Percentiles rank a stretch among this genome's conserved stretches.
phyloP scores from a whole-genome alignment of 2,888 invertebrate genomes.

The Siphlonurus alternatus region DNA sequence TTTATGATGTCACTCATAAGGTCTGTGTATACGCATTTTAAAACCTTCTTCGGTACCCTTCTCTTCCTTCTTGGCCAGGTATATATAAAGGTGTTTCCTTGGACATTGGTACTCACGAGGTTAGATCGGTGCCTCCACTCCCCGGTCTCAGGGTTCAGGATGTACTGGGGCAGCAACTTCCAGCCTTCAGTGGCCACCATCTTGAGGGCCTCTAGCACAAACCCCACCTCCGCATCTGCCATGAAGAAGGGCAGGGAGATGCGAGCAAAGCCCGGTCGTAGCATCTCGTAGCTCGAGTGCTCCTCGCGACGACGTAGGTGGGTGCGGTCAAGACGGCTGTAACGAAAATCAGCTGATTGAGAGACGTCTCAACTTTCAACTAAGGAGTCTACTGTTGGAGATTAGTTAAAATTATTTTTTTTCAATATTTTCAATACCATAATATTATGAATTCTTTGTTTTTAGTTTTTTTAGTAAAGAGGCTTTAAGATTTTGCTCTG shows the following conservation, averaged over 20 bases:
- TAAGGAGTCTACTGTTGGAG: no score
- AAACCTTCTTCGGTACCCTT: no score
- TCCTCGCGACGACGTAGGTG: slow-evolving; percentile 32
- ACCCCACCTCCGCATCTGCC: slow-evolving; percentile 60
- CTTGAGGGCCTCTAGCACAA: slow-evolving; percentile 65
- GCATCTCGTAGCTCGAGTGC: slow-evolving; percentile 42
- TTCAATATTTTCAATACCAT: no score
- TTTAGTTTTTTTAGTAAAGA: no score
- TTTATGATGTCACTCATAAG: no score
- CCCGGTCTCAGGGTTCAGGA: slow-evolving; percentile 71
- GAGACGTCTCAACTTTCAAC: no score
- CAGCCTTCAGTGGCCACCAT: slow-evolving; percentile 80
- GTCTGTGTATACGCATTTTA: no score
- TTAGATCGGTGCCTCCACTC: slow-evolving; percentile 79
- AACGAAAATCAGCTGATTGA: slow-evolving; percentile 12
- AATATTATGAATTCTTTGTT: no score
- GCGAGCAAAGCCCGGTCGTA: slow-evolving; percentile 73
- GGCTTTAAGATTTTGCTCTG: no score
- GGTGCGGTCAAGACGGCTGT: slow-evolving; percentile 33
- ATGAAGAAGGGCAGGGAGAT: slow-evolving; percentile 75
- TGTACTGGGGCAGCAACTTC: slow-evolving; percentile 75
- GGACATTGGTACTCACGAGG: slow-evolving; percentile 30
- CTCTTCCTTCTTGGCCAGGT: no score
- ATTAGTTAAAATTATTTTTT: no score
- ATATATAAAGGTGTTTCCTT: no score